Conservation (phyloP, 2,888 invertebrate genomes). For the Pantelozetes paolii region DNA sequence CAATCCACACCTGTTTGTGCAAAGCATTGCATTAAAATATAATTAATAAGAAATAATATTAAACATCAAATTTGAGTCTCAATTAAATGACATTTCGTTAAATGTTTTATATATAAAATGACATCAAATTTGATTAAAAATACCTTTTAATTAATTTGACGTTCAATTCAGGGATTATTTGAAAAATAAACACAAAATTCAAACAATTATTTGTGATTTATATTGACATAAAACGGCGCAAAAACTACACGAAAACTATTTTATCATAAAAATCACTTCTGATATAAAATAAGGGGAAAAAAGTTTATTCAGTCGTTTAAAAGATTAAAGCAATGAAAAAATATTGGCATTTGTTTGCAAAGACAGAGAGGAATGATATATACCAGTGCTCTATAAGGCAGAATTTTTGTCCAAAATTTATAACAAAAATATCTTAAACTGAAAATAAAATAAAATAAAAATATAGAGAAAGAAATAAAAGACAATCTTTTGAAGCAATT, state of each 20-base stretch:
- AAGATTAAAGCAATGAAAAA: slow-evolving; percentile 14
- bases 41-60: too few relatives aligned
- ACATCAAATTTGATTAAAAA: too few relatives aligned
- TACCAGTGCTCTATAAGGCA: neutral
- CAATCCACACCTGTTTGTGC: too few relatives aligned
- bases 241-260: slow-evolving; percentile 1
- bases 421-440: neutral
- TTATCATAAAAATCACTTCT: slow-evolving; percentile 17
- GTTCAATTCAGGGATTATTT: too few relatives aligned
- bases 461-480: neutral
- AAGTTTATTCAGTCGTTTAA: slow-evolving; percentile 13
- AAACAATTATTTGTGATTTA: neutral
- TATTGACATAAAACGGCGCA: neutral
- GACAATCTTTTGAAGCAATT: slow-evolving; percentile 6
- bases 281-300: neutral
- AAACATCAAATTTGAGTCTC: too few relatives aligned
- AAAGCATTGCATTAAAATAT: too few relatives aligned
- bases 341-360: slow-evolving; percentile 2
- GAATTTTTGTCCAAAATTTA: too few relatives aligned
- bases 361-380: neutral
- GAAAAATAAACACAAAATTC: neutral
- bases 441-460: slow-evolving; percentile 4
- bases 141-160: too few relatives aligned
- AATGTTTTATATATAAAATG: too few relatives aligned
- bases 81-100: too few relatives aligned